Conservation (phyloP, 1,140 invertebrate species). For the Batillaria attramentaria region DNA sequence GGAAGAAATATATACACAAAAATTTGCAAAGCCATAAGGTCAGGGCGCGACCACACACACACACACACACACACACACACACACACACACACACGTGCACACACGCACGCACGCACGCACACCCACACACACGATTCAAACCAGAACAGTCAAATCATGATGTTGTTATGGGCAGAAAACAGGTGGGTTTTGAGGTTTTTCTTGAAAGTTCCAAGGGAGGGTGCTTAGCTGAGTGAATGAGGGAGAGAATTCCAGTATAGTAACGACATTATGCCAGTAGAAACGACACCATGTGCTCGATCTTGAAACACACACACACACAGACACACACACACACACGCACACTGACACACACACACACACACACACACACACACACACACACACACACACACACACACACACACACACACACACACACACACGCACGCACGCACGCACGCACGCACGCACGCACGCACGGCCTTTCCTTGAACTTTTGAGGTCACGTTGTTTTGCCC, state of each 20-base stretch:
- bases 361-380: conserved; percentile 3
- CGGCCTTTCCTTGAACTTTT: background rate
- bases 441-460: background rate
- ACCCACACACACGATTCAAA: conserved; percentile 20
- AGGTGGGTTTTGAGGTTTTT: no score
- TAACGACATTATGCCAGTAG: no score
- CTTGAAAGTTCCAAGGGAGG: no score
- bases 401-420: background rate
- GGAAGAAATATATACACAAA: no score
- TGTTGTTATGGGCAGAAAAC: no score
- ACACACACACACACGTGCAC: background rate
- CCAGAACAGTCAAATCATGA: no score
- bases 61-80: conserved; percentile 21
- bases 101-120: conserved; percentile 16
- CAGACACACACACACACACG: background rate
- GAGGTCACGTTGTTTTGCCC: background rate
- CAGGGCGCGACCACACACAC: no score
- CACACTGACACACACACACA: background rate
- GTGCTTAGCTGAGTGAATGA: no score
- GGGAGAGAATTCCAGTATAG: no score
- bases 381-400: conserved; percentile 11
- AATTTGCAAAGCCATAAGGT: no score
- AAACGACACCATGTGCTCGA: no score
- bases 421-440: background rate
- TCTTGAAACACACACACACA: background rate